Evolutionary conservation across 2,888 invertebrate species (phyloP).

Genomic region (Chelonus formosanus): DNA sequence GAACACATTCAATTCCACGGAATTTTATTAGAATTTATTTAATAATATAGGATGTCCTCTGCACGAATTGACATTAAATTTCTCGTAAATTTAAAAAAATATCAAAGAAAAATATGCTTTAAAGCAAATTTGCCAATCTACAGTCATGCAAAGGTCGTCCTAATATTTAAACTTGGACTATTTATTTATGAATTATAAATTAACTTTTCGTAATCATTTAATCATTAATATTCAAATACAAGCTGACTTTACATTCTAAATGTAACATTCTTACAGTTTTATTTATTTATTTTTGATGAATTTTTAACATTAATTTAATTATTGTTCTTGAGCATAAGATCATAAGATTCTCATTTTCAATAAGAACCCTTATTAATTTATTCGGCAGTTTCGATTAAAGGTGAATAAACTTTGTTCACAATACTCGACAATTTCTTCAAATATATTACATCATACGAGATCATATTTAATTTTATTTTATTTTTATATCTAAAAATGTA

Average conservation of each 20-base stretch:
- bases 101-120: too few species aligned
- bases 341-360: conserved; percentile 41
- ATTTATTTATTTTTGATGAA: conserved; percentile 42
- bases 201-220: conserved; percentile 18
- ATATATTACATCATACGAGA: too few species aligned
- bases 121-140: neutral
- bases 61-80: conserved; percentile 13
- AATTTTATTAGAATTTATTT: neutral
- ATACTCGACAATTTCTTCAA: too few species aligned
- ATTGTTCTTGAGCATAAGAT: conserved; percentile 61
- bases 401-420: too few species aligned
- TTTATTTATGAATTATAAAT: conserved; percentile 12
- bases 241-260: conserved; percentile 46
- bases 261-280: conserved; percentile 52
- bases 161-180: conserved; percentile 9
- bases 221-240: conserved; percentile 47
- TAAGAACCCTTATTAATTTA: neutral
- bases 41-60: conserved; percentile 27
- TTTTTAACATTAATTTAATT: conserved; percentile 51
- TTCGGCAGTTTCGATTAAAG: conserved; percentile 31
- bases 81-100: too few species aligned
- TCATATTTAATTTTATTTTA: too few species aligned
- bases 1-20: neutral
- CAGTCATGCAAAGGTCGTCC: conserved; percentile 24
- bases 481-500: too few species aligned